Conservation (phyloP, 2,888 invertebrate genomes). For the Galeruca laticollis region DNA sequence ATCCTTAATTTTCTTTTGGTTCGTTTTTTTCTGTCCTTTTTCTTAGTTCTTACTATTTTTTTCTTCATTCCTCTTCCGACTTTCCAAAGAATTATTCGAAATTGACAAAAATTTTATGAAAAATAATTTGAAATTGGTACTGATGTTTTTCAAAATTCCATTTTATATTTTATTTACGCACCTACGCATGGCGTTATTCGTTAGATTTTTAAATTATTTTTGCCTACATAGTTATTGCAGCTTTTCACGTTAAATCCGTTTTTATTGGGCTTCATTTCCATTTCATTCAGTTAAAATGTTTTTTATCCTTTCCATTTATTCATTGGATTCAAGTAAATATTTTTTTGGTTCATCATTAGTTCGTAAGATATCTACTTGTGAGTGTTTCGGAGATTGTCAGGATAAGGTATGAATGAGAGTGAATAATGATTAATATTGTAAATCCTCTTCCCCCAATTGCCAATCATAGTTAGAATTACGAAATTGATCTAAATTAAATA, state of each 20-base stretch:
- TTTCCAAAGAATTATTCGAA: too few species aligned
- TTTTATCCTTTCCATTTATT: conserved; percentile 20
- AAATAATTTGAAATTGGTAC: neutral
- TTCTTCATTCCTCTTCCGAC: too few species aligned
- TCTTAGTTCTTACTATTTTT: neutral
- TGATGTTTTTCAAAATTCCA: conserved; percentile 37
- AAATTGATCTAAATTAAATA: conserved; percentile 28
- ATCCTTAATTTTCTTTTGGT: too few species aligned
- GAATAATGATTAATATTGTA: conserved; percentile 27
- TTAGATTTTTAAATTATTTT: conserved; percentile 33
- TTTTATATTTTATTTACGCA: conserved; percentile 21
- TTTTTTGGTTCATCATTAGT: too few species aligned
- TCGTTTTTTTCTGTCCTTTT: too few species aligned
- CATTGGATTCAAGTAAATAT: neutral
- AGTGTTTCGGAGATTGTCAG: conserved; percentile 23
- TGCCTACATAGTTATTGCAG: conserved; percentile 44
- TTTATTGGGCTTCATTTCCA: conserved; percentile 54
- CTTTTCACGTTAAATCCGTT: conserved; percentile 57
- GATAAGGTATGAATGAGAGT: conserved; percentile 33
- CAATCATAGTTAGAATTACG: conserved; percentile 39
- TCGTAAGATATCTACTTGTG: too few species aligned
- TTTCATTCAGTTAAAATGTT: conserved; percentile 20
- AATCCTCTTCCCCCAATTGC: conserved; percentile 31
- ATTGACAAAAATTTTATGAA: neutral
- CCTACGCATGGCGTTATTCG: conserved; percentile 34